Conservation (phyloP, 1,140 invertebrate genomes). For the Portunus trituberculatus region DNA sequence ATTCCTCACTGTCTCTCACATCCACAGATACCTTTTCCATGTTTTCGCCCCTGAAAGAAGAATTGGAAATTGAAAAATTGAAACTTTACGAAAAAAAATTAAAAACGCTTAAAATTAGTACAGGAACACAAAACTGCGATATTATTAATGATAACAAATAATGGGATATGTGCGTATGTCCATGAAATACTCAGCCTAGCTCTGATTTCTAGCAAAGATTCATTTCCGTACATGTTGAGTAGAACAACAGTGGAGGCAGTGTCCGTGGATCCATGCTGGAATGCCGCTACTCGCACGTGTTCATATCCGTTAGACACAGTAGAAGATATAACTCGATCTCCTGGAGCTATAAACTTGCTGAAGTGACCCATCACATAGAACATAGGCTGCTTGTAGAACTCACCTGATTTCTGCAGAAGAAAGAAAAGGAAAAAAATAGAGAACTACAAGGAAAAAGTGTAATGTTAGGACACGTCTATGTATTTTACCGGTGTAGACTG, state of each 20-base stretch:
- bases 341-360: conserved; percentile 57
- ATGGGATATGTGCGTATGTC: no score
- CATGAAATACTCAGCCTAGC: no score
- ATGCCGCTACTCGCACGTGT: neutral
- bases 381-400: conserved; percentile 70
- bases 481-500: neutral
- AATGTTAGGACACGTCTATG: neutral
- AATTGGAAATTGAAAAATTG: no score
- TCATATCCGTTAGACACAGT: neutral
- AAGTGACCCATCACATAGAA: conserved; percentile 71
- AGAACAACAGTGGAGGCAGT: neutral
- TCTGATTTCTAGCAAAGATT: neutral
- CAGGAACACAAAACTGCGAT: no score
- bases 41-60: no score
- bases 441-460: neutral
- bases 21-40: no score
- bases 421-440: neutral
- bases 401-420: neutral
- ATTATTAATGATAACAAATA: no score
- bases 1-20: no score
- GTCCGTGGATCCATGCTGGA: neutral
- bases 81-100: no score
- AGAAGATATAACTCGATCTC: neutral
- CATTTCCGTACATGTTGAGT: conserved; percentile 23
- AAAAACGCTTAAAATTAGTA: no score